Base-by-base conservation (phyloP, 53 echinoderm and acorn worm species). In the Echinarachnius parma region DNA sequence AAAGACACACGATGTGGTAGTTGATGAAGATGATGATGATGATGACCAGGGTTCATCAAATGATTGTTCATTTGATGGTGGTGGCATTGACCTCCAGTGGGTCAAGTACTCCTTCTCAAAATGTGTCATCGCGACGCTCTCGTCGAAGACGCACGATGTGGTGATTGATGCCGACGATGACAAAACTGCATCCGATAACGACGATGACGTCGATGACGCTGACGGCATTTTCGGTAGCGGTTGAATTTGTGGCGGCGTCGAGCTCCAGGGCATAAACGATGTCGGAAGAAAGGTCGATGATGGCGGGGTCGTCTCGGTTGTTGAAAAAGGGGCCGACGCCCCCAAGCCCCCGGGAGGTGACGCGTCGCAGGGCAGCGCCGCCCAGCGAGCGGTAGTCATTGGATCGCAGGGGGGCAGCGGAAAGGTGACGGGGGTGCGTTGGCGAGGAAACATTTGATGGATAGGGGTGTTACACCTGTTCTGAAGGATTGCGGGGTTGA, bases 371-470 rank as follows among this genome's bases (percentile, higher is more conserved):
- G 70, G 70, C 3, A 69, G 35, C 16, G 35, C 70, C 31, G 70
- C 20, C 70, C 34, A 53, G n/a, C n/a, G n/a, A 31, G 70, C 34
- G 70, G 70, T 32, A 22, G 53, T 33, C 70, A 69, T 69, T 33
- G 70, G 24, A 34, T 69, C 53, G 53, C 53, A 53, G 70, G 53
- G 9, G 9, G 4, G 13, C 37, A 46, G 46, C 66, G 70, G 70
- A 69, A 69, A 69, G 70, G 70, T 69, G 70, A 53, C 53, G 25
- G 70, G 34, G 53, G 52, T 53, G 52, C 53, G 70, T 69, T 53
- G 53, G 34, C 53, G 52, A 32, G 70, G 33, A 53, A 69, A 52
- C 70, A 53, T 69, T 69, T 69, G 70, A 69, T 69, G 70, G 70
- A 69, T 69, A 9, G 53, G 34, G 21, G 33, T 11, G 32, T 33